phyloP scores from a whole-genome alignment of 2,888 invertebrate genomes.

The Volucella inflata region DNA sequence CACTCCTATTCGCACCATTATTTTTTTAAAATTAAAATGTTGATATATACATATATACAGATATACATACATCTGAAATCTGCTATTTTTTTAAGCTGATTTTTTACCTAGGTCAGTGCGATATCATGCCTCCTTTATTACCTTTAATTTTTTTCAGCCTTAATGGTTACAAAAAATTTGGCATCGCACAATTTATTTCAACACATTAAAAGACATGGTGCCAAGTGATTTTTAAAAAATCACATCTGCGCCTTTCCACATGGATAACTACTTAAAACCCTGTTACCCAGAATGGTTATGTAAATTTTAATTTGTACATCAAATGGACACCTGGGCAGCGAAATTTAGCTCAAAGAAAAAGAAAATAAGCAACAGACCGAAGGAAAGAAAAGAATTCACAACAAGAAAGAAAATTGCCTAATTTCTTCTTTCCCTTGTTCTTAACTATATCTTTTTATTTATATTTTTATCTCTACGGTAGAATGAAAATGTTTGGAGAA shows the following conservation, averaged over 20 bases:
- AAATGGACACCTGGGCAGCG: constrained; percentile 45
- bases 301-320: constrained; percentile 55
- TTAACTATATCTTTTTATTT: background rate
- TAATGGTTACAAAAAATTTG: no score
- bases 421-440: constrained; percentile 28
- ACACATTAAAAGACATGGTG: constrained; percentile 19
- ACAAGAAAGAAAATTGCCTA: constrained; percentile 39
- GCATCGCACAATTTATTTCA: no score
- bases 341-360: constrained; percentile 17
- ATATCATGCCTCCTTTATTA: no score
- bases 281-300: constrained; percentile 43
- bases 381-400: constrained; percentile 23
- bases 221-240: constrained; percentile 57
- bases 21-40: no score
- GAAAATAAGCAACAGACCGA: constrained; percentile 22
- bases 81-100: no score
- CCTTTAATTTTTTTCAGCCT: no score
- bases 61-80: no score
- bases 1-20: no score
- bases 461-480: constrained; percentile 10
- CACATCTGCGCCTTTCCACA: constrained; percentile 61
- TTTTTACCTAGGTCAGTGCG: no score
- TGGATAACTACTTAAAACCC: constrained; percentile 47
- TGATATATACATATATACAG: no score
- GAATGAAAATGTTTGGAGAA: constrained; percentile 15